phyloP scores from a whole-genome alignment of 2,888 invertebrate genomes.

The Leptopilina syphax region DNA sequence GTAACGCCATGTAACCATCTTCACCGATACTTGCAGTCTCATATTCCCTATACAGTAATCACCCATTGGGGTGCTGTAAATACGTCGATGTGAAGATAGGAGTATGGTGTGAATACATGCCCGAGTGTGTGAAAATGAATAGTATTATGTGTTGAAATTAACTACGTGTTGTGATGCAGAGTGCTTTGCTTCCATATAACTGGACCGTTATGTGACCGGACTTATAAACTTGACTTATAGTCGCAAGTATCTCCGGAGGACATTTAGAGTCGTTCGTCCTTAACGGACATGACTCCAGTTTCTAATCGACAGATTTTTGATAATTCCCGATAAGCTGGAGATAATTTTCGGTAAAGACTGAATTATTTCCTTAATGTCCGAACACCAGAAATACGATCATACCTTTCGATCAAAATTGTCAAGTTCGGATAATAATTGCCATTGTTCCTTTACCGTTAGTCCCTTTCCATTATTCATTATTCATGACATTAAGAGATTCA shows the following conservation, averaged over 20 bases:
- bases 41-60: slow-evolving; percentile 12
- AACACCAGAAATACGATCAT: too few species aligned
- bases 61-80: background rate
- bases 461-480: background rate
- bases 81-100: slow-evolving; percentile 12
- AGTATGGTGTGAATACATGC: background rate
- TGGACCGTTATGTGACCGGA: slow-evolving; percentile 75
- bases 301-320: too few species aligned
- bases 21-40: slow-evolving; percentile 16
- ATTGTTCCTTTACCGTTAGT: slow-evolving; percentile 4
- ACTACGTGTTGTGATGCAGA: slow-evolving; percentile 30
- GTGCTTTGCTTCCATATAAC: slow-evolving; percentile 68
- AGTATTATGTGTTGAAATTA: slow-evolving; percentile 50
- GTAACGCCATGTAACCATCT: slow-evolving; percentile 18
- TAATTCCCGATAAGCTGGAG: too few species aligned
- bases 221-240: slow-evolving; percentile 59
- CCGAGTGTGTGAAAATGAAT: slow-evolving; percentile 42
- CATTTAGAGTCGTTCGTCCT: background rate
- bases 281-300: slow-evolving; percentile 13
- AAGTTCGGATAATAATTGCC: background rate
- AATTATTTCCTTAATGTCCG: too few species aligned
- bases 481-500: slow-evolving; percentile 1
- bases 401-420: too few species aligned
- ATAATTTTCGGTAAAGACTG: too few species aligned
- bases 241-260: slow-evolving; percentile 32